Evolutionary conservation across 2,113 vertebrate genomes (phyloP).

Genomic region (Himantopus leucocephalus): DNA sequence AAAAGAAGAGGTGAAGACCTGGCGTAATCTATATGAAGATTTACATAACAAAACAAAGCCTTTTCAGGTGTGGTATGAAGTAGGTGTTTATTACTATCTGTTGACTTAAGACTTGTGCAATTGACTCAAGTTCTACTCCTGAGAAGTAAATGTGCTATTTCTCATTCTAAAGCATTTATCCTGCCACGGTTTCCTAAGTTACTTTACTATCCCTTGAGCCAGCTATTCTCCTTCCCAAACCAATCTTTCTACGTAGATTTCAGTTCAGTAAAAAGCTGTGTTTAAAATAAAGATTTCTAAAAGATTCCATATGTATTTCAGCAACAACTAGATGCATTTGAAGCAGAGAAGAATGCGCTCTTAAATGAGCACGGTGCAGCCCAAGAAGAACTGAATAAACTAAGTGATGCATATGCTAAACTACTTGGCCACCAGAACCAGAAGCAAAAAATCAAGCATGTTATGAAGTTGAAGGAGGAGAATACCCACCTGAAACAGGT

Average conservation of each 20-base stretch:
- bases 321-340: conserved; percentile 91
- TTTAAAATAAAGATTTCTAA: not conserved
- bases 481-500: conserved; percentile 89
- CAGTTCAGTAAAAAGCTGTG: not conserved
- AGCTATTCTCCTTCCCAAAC: not conserved
- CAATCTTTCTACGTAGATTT: not conserved
- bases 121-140: not conserved
- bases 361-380: conserved; percentile 86
- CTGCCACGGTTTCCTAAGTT: not conserved
- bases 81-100: not conserved
- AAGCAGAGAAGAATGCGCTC: conserved; percentile 84
- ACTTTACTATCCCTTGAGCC: not conserved
- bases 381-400: conserved; percentile 88
- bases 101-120: not conserved
- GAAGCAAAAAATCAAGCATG: conserved; percentile 96
- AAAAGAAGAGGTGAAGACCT: conserved; percentile 70
- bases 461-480: conserved; percentile 93
- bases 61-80: conserved; percentile 84
- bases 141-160: not conserved
- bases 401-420: conserved; percentile 87
- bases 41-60: conserved; percentile 88
- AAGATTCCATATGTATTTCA: conserved; percentile 36
- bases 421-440: conserved; percentile 96
- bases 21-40: conserved; percentile 87
- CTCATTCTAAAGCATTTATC: not conserved